A percentile compares a stretch with the other conserved stretches of the same genome.
These are phyloP conservation scores for Prunella himalayana DNA, from an alignment of 2,113 vertebrate genomes.

Conservation along the genomic window DNA sequence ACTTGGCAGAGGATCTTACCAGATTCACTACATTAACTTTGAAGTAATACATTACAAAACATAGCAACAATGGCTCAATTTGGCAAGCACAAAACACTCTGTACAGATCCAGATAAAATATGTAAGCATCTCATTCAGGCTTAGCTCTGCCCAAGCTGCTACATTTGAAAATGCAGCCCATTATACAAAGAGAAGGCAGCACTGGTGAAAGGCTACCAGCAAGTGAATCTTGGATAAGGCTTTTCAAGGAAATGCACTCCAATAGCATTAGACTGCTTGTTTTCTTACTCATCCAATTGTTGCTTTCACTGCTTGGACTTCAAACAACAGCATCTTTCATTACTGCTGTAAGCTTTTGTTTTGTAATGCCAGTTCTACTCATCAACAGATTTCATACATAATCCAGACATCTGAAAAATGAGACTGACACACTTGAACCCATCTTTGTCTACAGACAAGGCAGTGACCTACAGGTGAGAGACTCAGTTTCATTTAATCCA, in stretches of 20 bases:
- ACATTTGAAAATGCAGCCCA: background rate
- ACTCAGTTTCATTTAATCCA: background rate
- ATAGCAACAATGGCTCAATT: slow-evolving; percentile 12
- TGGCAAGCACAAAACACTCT: slow-evolving; percentile 15
- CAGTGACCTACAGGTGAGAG: background rate
- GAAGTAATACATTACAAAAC: slow-evolving; percentile 22
- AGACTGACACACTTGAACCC: background rate
- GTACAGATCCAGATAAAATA: slow-evolving; percentile 14
- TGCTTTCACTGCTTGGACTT: background rate
- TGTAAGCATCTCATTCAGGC: background rate
- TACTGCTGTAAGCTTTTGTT: background rate
- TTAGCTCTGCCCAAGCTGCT: background rate
- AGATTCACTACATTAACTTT: slow-evolving; percentile 48
- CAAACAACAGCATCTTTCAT: slow-evolving; percentile 8
- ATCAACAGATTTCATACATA: background rate
- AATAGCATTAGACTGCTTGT: background rate
- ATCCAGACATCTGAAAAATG: background rate
- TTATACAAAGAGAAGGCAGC: background rate
- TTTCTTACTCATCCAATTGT: slow-evolving; percentile 3
- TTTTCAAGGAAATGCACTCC: slow-evolving; percentile 20
- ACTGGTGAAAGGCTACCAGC: slow-evolving; percentile 15
- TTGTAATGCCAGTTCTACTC: background rate
- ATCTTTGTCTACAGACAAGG: background rate
- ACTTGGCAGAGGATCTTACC: slow-evolving; percentile 33
- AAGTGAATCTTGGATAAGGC: background rate